Evolutionary conservation across 2,797 vertebrate genomes (phyloP).

Genomic region (Aldrovandia affinis): DNA sequence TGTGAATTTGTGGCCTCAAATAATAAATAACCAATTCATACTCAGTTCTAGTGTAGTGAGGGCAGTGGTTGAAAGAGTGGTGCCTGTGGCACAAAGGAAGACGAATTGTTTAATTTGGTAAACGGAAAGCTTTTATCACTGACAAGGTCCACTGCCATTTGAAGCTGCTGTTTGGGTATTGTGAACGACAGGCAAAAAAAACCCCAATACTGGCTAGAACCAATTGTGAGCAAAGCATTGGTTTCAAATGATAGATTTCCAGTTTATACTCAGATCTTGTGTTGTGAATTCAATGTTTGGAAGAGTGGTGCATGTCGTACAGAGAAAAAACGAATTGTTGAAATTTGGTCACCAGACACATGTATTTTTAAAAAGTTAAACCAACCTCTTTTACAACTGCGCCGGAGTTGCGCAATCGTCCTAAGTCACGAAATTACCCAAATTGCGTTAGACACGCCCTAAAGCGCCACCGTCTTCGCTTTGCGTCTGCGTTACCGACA

Average conservation of each 20-base stretch:
- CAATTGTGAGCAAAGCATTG: too few relatives aligned
- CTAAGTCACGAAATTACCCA: too few relatives aligned
- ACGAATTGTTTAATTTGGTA: not conserved
- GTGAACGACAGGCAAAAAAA: too few relatives aligned
- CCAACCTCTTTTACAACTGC: too few relatives aligned
- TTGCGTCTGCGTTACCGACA: too few relatives aligned
- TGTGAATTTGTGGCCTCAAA: not conserved
- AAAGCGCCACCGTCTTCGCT: too few relatives aligned
- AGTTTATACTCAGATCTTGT: not conserved
- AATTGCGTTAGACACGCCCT: too few relatives aligned
- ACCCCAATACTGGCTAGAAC: too few relatives aligned
- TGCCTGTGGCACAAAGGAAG: not conserved
- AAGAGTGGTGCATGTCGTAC: not conserved
- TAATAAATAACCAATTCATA: not conserved
- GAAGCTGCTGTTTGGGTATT: too few relatives aligned
- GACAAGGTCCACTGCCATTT: not conserved
- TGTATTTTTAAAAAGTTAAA: too few relatives aligned
- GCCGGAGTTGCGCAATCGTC: too few relatives aligned
- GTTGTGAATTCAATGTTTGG: not conserved
- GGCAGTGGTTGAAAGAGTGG: not conserved
- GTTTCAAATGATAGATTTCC: not conserved
- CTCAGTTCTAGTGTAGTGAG: not conserved
- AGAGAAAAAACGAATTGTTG: not conserved
- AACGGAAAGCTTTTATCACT: not conserved
- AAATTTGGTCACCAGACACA: too few relatives aligned